Conservation (phyloP, 2,797 vertebrate species). For the Centroberyx gerrardi region DNA sequence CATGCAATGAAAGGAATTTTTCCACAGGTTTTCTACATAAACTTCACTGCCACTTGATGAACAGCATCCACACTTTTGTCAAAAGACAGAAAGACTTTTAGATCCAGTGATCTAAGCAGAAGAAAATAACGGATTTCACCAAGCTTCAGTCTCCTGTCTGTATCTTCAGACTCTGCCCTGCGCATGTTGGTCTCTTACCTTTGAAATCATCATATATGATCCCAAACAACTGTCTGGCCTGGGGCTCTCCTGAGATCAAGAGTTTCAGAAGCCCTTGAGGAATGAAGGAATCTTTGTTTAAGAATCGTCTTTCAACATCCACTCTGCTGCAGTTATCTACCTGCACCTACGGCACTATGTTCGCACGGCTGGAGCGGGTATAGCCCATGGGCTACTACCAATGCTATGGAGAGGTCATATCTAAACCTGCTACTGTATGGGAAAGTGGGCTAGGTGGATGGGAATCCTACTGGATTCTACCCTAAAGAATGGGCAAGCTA, state of each 20-base stretch:
- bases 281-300: slow-evolving; percentile 78
- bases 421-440: slow-evolving; percentile 3
- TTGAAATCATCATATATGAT: slow-evolving; percentile 88
- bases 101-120: slow-evolving; percentile 41
- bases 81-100: slow-evolving; percentile 25
- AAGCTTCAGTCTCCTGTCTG: slow-evolving; percentile 10
- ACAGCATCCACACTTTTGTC: slow-evolving; percentile 23
- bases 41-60: background rate
- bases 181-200: slow-evolving; percentile 87
- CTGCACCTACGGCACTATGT: slow-evolving; percentile 19
- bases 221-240: slow-evolving; percentile 87
- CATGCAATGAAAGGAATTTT: slow-evolving; percentile 64
- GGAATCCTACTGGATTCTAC: slow-evolving; percentile 50
- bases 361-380: slow-evolving; percentile 43
- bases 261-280: slow-evolving; percentile 90
- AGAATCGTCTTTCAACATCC: slow-evolving; percentile 46
- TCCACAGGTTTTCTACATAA: slow-evolving; percentile 62
- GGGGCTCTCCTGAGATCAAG: slow-evolving; percentile 90
- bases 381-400: slow-evolving; percentile 39
- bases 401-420: slow-evolving; percentile 36
- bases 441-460: slow-evolving; percentile 1
- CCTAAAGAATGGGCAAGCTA: slow-evolving; percentile 25
- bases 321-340: slow-evolving; percentile 19
- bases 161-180: slow-evolving; percentile 30
- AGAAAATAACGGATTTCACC: slow-evolving; percentile 33